Evolutionary conservation across 2,888 invertebrate species (phyloP), one percentile per base, ranked within the genome.

Genomic region (Trissoscelio sp.): DNA sequence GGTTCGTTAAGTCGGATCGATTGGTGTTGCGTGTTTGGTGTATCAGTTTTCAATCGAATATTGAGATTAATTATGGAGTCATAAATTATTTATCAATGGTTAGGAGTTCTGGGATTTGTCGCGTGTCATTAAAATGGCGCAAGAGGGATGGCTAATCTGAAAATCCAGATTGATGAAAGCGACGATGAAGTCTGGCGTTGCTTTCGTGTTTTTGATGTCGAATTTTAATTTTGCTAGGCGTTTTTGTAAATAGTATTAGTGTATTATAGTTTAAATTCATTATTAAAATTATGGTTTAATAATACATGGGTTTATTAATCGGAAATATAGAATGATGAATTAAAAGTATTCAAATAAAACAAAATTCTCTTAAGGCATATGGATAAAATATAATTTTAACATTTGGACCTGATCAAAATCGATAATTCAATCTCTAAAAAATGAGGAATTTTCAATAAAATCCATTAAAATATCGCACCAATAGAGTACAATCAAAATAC

Each of bases 81-180:
- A 60, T 60, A 28, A 31, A 72, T 58, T 51, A 60, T 72, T 60
- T 60, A 72, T 72, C 51, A 72, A 51, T 39, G 6, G 60, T 60
- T 51, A 51, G 28, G 12, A 22, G 42, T 22, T 34, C 51, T 24
- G 7, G 28, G 51, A 39, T 58, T 34, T 58, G 69, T 70, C 58
- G 28, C 48, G 48, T 34, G 46, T 48, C 44, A 46, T 44, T 46
- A 60, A 51, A 58, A 28, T 60, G 28, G 28, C 46, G 51, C n/a
- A 48, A 60, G 44, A 24, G 7, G 11, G 31, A 5, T 14, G 14
- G 51, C 31, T 70, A 58, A 58, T 70, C 58, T 72, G 20, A 5
- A 60, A 72, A 72, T 72, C 60, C 70, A 60, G 60, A 72, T 70
- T 57, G 70, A 70, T 70, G 70, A 58, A 51, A 42, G 66, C 9